phyloP scores from a whole-genome alignment of 2,888 invertebrate species.

The Eupithecia exiguata region DNA sequence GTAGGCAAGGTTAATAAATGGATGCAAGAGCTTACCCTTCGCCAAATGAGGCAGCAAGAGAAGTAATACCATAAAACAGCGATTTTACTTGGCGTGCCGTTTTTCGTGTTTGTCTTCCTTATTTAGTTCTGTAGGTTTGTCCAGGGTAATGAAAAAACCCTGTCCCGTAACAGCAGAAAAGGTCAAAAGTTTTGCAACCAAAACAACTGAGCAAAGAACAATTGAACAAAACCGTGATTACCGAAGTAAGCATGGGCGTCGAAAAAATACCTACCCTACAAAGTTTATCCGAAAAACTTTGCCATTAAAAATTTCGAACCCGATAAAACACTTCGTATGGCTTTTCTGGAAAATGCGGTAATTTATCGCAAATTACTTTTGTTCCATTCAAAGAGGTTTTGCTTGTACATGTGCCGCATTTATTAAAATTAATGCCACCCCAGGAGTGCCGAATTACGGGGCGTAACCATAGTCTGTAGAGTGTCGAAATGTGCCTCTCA shows the following conservation, averaged over 20 bases:
- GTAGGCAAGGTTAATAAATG: conserved; percentile 7
- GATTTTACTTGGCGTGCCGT: conserved; percentile 4
- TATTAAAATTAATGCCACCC: conserved; percentile 46
- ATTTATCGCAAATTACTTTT: conserved; percentile 37
- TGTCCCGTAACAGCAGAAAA: neutral
- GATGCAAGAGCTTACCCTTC: conserved; percentile 11
- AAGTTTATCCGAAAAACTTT: conserved; percentile 6
- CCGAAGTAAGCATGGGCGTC: conserved; percentile 2
- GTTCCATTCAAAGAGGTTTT: conserved; percentile 36
- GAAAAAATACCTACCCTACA: conserved; percentile 3
- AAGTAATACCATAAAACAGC: conserved; percentile 1
- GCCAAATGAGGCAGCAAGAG: conserved; percentile 8
- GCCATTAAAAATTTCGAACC: conserved; percentile 18
- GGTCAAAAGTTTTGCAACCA: conserved; percentile 6
- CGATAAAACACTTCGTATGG: conserved; percentile 22
- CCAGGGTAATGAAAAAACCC: neutral
- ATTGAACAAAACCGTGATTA: conserved; percentile 3
- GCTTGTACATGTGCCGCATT: conserved; percentile 32
- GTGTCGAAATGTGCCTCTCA: conserved; percentile 51
- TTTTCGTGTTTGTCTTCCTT: conserved; percentile 4
- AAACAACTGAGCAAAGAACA: conserved; percentile 8
- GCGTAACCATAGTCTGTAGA: conserved; percentile 42
- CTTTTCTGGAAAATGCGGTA: conserved; percentile 26
- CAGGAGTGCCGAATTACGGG: conserved; percentile 38
- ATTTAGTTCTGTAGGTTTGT: neutral